Base-by-base conservation (phyloP, 2,888 invertebrate genomes). In the Lithosia quadra region DNA sequence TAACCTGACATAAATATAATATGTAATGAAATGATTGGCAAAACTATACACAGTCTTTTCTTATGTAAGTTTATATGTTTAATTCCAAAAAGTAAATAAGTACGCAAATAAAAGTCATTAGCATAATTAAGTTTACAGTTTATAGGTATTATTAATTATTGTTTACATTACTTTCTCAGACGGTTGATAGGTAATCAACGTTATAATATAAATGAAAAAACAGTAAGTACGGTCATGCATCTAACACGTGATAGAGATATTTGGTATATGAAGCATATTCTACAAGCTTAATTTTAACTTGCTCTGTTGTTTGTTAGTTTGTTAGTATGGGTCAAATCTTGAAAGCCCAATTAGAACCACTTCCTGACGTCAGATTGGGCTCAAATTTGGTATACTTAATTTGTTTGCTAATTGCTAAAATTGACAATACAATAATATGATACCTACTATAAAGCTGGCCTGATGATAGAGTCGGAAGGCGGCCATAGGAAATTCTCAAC, bases 111-210 rank as follows among this genome's bases (percentile, higher is more conserved):
- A 43, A 28, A 18, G 49, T 62, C 18, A 49, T 3, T 11, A 62
- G 28, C 28, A 24, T 33, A 61, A 28, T 43, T 61, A 43, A 61
- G 18, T 61, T 49, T 15, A 53, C 33, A 53, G n/a, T 49, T 21
- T 68, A 39, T 36, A 22, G 24, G n/a, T 33, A 61, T 56, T 18
- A 21, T 60, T 64, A 56, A 56, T 43, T 68, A 56, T 43, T 65
- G 33, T 49, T 49, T 58, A 65, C 43, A 21, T 57, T 11, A 43
- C 59, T 49, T 59, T 58, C 39, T 65, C 49, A 49, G 21, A 33
- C 33, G 9, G 43, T 34, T 63, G 53, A 63, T 63, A 34, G 53
- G 63, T 36, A 34, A 63, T 60, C 60, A 43, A 49, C 43, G 62
- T n/a, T 28, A 33, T 28, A 28, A 13, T 33, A 33, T 58, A n/a